Percentiles rank a stretch among this genome's conserved stretches.
Evolutionary conservation across 1,140 invertebrate genomes (phyloP).

Genomic region (Pissodes strobi): DNA sequence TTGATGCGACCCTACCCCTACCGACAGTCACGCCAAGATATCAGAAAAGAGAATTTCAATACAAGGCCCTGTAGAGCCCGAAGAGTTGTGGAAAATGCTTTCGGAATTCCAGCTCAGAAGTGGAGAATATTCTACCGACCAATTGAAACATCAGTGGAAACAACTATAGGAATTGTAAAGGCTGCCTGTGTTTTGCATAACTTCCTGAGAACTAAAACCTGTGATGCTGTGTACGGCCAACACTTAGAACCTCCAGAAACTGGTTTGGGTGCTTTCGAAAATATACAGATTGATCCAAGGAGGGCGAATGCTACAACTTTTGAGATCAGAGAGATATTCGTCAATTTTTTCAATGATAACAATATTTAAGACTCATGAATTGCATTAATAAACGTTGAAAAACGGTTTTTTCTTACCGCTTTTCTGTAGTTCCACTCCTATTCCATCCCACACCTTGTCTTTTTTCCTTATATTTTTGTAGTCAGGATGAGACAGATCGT

Average conservation of each 20-base stretch:
- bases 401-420: too few species aligned
- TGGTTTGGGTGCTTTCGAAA: slow-evolving; percentile 2
- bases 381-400: too few species aligned
- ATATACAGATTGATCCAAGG: slow-evolving; percentile 26
- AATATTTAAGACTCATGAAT: too few species aligned
- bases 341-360: too few species aligned
- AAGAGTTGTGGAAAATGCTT: slow-evolving; percentile 56
- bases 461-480: slow-evolving; percentile 16
- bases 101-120: slow-evolving; percentile 55
- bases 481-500: neutral
- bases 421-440: too few species aligned
- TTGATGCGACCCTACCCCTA: slow-evolving; percentile 49
- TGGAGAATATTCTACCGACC: slow-evolving; percentile 51
- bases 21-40: slow-evolving; percentile 26
- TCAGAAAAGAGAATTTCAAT: slow-evolving; percentile 40
- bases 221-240: slow-evolving; percentile 4
- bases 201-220: slow-evolving; percentile 30
- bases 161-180: slow-evolving; percentile 44
- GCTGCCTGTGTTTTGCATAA: slow-evolving; percentile 48
- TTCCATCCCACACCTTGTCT: slow-evolving; percentile 6
- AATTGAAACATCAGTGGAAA: slow-evolving; percentile 49
- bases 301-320: slow-evolving; percentile 8
- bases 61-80: slow-evolving; percentile 51
- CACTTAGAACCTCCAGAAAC: slow-evolving; percentile 12
- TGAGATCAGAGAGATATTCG: too few species aligned